phyloP scores from a whole-genome alignment of 2,113 vertebrate genomes.

The Megaceryle torquata region DNA sequence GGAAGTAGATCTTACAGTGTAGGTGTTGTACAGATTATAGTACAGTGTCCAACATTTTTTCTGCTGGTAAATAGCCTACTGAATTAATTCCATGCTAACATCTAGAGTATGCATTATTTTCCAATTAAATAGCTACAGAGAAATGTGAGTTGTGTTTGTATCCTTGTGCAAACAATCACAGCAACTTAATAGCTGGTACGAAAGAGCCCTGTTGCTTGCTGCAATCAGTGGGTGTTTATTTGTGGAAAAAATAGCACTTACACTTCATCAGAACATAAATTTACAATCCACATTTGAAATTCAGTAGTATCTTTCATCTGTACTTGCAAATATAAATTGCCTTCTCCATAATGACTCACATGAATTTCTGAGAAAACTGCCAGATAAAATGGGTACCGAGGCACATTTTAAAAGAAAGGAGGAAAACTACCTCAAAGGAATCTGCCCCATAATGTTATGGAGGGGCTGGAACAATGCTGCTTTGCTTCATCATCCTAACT shows the following conservation, averaged over 20 bases:
- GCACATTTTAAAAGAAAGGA: background rate
- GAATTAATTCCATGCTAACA: background rate
- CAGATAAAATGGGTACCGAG: background rate
- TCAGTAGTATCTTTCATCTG: background rate
- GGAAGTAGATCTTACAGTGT: background rate
- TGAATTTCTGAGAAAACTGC: constrained; percentile 20
- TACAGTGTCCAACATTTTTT: background rate
- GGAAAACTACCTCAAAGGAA: background rate
- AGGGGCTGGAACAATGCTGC: background rate
- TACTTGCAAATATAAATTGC: background rate
- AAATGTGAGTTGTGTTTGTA: background rate
- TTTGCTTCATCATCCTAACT: background rate
- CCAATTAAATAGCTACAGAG: background rate
- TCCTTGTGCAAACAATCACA: background rate
- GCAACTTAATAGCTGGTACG: background rate
- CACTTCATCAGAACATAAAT: background rate
- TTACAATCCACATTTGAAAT: constrained; percentile 1
- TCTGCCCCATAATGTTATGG: background rate
- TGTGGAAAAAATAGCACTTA: constrained; percentile 26
- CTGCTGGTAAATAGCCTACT: background rate
- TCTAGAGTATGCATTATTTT: background rate
- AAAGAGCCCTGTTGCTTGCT: background rate
- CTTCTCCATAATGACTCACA: background rate
- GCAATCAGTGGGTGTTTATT: background rate
- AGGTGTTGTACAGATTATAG: background rate